These are phyloP conservation scores for Micoletzkya japonica DNA, from an alignment of 2,888 invertebrate genomes.

Conservation along the genomic window DNA sequence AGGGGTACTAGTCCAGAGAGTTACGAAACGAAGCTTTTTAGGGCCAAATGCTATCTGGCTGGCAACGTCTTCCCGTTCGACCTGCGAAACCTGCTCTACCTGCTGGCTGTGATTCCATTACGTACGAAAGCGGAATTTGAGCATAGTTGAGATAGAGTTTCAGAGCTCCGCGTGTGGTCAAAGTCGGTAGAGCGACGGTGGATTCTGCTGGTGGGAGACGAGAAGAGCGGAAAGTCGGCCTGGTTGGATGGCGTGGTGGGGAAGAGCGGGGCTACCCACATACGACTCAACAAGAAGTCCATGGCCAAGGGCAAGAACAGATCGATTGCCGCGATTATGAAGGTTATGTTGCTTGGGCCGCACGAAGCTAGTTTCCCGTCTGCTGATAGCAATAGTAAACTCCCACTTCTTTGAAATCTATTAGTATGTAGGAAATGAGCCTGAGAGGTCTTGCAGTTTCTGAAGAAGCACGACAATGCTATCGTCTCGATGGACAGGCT, in stretches of 20 bases:
- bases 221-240: constrained; percentile 8
- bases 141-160: background rate
- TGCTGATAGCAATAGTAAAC: background rate
- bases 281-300: constrained; percentile 13
- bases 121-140: constrained; percentile 10
- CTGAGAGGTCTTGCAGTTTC: background rate
- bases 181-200: background rate
- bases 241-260: constrained; percentile 14
- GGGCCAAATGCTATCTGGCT: background rate
- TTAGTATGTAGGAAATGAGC: background rate
- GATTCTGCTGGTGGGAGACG: constrained; percentile 23
- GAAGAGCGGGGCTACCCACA: background rate
- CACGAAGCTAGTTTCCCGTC: background rate
- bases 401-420: background rate
- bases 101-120: constrained; percentile 17
- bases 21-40: background rate
- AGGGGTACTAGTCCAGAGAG: background rate
- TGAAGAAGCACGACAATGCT: background rate
- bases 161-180: constrained; percentile 14
- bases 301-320: background rate
- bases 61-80: constrained; percentile 10
- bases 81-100: constrained; percentile 13
- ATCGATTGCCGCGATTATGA: background rate
- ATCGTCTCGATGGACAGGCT: constrained; percentile 23
- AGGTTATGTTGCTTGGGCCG: constrained; percentile 2